These are phyloP conservation scores for Sebastolobus alascanus DNA, from an alignment of 2,797 vertebrate species.

Conservation along the genomic window DNA sequence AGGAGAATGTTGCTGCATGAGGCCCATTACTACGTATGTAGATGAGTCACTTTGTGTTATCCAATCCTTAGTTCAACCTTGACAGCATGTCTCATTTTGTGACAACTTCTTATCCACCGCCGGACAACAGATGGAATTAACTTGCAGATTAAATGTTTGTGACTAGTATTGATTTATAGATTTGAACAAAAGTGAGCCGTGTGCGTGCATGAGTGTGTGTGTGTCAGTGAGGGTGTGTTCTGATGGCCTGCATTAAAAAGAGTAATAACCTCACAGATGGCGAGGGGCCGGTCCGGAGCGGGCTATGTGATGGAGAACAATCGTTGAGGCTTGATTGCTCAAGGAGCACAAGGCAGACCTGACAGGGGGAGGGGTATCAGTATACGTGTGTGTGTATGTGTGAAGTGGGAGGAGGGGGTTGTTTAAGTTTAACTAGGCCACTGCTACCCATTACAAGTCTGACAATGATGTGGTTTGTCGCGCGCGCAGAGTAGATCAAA, in stretches of 20 bases:
- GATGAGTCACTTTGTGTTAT: slow-evolving; percentile 20
- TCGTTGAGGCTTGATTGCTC: slow-evolving; percentile 85
- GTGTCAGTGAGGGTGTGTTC: slow-evolving; percentile 65
- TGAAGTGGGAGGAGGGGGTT: slow-evolving; percentile 66
- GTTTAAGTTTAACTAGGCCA: slow-evolving; percentile 87
- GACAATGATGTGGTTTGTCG: slow-evolving; percentile 80
- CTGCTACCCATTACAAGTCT: slow-evolving; percentile 74
- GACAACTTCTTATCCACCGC: slow-evolving; percentile 53
- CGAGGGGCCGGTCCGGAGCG: slow-evolving; percentile 78
- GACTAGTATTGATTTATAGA: slow-evolving; percentile 82
- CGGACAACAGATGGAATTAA: slow-evolving; percentile 65
- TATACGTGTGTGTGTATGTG: slow-evolving; percentile 43
- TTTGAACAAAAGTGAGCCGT: slow-evolving; percentile 67
- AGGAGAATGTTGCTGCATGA: too few relatives aligned
- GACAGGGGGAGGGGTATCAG: slow-evolving; percentile 77
- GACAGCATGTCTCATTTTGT: slow-evolving; percentile 45
- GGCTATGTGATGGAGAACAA: slow-evolving; percentile 84
- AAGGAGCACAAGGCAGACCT: slow-evolving; percentile 81
- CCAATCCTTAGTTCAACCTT: slow-evolving; percentile 24
- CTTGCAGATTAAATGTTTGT: slow-evolving; percentile 80
- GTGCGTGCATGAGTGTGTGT: slow-evolving; percentile 55
- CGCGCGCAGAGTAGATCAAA: slow-evolving; percentile 78
- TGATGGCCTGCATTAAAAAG: slow-evolving; percentile 78
- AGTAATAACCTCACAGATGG: slow-evolving; percentile 88
- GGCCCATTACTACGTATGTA: not conserved